A percentile compares a stretch with the other conserved stretches of the same genome.
phyloP scores from a whole-genome alignment of 2,113 vertebrate genomes.

The Thamnophis sirtalis region DNA sequence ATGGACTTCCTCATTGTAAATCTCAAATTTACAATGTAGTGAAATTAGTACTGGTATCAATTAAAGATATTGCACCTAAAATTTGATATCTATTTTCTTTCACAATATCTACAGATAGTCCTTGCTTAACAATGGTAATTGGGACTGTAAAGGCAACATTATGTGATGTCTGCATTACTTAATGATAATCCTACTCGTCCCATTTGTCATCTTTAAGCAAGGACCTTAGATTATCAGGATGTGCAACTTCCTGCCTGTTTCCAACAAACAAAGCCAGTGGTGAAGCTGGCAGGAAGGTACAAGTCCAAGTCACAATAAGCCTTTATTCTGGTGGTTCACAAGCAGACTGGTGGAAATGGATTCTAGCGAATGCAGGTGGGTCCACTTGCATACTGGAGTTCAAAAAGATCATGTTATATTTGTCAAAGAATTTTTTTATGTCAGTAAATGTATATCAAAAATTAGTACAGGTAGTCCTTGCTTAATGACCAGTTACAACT shows the following conservation, averaged over 20 bases:
- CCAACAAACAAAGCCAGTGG: not conserved
- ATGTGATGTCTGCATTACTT: not conserved
- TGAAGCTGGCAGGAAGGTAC: not conserved
- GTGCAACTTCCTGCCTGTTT: not conserved
- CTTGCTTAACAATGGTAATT: not conserved
- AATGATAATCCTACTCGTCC: not conserved
- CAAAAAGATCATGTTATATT: not conserved
- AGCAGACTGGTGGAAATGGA: not conserved
- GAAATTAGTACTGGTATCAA: not conserved
- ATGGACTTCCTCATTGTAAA: not conserved
- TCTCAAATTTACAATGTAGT: not conserved
- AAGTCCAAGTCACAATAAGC: not conserved
- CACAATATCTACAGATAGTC: not conserved
- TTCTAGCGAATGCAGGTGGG: not conserved
- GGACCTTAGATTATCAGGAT: not conserved
- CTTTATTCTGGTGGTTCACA: not conserved
- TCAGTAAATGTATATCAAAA: not conserved
- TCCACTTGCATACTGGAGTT: not conserved
- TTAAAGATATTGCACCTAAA: not conserved
- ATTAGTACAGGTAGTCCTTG: not conserved
- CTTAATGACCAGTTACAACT: not conserved
- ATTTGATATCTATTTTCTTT: not conserved
- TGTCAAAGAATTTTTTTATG: not conserved
- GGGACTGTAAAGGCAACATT: not conserved
- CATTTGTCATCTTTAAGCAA: not conserved